Evolutionary conservation across 2,888 invertebrate species (phyloP).

Genomic region (Dryomyza anilis): DNA sequence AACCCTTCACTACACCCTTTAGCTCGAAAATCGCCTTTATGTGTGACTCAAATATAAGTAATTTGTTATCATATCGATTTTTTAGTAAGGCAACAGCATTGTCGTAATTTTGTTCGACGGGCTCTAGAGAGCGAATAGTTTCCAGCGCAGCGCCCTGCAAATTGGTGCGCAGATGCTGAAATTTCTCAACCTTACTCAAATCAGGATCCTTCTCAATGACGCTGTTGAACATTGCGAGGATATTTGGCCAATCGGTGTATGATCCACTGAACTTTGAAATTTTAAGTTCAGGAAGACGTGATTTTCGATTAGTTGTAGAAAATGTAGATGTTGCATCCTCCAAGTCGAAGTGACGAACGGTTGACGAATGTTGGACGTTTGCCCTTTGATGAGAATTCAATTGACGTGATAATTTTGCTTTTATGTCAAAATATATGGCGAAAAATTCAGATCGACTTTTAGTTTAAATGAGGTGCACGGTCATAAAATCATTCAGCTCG

Average conservation of each 20-base stretch:
- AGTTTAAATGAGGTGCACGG: too few relatives aligned
- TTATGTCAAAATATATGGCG: too few relatives aligned
- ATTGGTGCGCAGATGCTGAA: conserved; percentile 30
- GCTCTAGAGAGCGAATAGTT: conserved; percentile 30
- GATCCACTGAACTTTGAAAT: conserved; percentile 30
- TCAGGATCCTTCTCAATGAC: conserved; percentile 25
- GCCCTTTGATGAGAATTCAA: too few relatives aligned
- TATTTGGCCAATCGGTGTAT: conserved; percentile 32
- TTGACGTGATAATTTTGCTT: too few relatives aligned
- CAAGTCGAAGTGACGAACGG: too few relatives aligned
- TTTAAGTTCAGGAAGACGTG: conserved; percentile 27
- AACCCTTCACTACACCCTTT: conserved; percentile 27
- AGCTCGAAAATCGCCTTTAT: conserved; percentile 33
- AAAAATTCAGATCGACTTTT: too few relatives aligned
- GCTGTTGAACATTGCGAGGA: conserved; percentile 32
- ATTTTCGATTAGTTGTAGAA: not conserved
- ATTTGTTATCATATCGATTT: conserved; percentile 36
- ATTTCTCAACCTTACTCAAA: conserved; percentile 32
- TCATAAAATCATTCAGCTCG: too few relatives aligned
- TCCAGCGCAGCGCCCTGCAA: conserved; percentile 26
- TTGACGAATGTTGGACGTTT: too few relatives aligned
- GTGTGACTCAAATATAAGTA: conserved; percentile 35
- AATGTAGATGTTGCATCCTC: too few relatives aligned
- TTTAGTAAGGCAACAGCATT: conserved; percentile 35
- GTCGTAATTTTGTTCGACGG: conserved; percentile 33